Conservation (phyloP, 2,888 invertebrate species). For the Drosophila dives region DNA sequence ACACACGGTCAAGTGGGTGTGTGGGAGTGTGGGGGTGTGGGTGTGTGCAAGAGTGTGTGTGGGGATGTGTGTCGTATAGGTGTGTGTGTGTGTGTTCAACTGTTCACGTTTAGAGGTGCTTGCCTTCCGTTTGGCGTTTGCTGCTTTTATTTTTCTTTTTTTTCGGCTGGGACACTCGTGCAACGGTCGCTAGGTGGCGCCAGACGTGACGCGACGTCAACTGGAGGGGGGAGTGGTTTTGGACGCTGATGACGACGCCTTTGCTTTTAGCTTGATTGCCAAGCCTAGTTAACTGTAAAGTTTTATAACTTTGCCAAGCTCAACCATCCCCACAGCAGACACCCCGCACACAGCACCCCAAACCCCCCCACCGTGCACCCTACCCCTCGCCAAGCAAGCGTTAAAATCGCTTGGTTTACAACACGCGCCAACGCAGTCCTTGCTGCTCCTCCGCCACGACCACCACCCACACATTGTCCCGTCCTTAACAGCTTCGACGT, state of each 20-base stretch:
- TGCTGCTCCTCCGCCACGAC: slow-evolving; percentile 3
- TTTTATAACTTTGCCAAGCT: slow-evolving; percentile 77
- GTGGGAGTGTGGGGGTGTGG: not conserved
- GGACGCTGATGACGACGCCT: slow-evolving; percentile 71
- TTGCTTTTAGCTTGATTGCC: slow-evolving; percentile 83
- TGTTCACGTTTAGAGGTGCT: slow-evolving; percentile 73
- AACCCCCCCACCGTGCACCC: slow-evolving; percentile 14
- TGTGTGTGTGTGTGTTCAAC: slow-evolving; percentile 28
- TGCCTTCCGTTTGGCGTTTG: slow-evolving; percentile 40
- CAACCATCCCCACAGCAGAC: slow-evolving; percentile 13
- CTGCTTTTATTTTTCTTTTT: slow-evolving; percentile 18
- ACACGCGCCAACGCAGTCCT: slow-evolving; percentile 68
- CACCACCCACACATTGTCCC: slow-evolving; percentile 28
- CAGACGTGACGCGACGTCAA: slow-evolving; percentile 60
- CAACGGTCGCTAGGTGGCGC: slow-evolving; percentile 74
- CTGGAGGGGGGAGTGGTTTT: slow-evolving; percentile 30
- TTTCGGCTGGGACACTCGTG: slow-evolving; percentile 41
- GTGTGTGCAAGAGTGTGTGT: slow-evolving; percentile 29
- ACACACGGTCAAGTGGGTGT: slow-evolving; percentile 60
- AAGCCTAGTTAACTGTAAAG: slow-evolving; percentile 82
- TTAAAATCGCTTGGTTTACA: slow-evolving; percentile 80
- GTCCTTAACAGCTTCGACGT: slow-evolving; percentile 62
- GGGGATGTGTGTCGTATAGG: slow-evolving; percentile 12
- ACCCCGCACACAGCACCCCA: slow-evolving; percentile 9
- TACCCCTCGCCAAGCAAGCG: slow-evolving; percentile 51